phyloP scores from a whole-genome alignment of 2,797 vertebrate genomes.

The Adelosebastes latens region DNA sequence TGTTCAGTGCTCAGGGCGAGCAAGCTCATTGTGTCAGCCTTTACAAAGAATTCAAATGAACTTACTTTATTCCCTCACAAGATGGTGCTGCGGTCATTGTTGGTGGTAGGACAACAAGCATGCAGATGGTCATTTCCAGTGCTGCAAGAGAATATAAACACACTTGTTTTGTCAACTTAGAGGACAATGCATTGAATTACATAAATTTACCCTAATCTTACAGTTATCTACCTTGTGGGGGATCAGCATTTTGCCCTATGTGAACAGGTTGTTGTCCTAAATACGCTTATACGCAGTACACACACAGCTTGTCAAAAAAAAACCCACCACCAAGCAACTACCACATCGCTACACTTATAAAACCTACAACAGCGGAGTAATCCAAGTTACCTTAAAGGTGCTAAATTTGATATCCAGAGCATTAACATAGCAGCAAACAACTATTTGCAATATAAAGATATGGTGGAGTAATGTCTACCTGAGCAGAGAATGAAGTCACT shows the following conservation, averaged over 20 bases:
- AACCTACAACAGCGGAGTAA: not conserved
- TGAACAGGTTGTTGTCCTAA: not conserved
- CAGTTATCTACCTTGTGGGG: not conserved
- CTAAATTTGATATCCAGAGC: no score
- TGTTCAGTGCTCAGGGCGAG: not conserved
- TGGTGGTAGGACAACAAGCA: not conserved
- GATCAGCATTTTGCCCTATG: not conserved
- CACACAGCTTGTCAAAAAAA: no score
- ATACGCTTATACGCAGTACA: not conserved
- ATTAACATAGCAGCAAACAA: no score
- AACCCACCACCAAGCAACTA: not conserved
- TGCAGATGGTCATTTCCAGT: not conserved
- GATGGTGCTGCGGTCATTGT: slow-evolving; percentile 64
- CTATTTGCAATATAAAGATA: no score
- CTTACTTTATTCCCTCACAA: slow-evolving; percentile 51
- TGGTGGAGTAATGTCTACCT: no score
- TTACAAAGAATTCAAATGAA: slow-evolving; percentile 6
- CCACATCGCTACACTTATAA: not conserved
- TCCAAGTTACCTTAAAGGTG: not conserved
- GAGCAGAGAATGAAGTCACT: no score
- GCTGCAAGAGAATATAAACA: not conserved
- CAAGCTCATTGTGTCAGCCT: not conserved
- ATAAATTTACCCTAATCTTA: not conserved
- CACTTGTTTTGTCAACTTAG: not conserved
- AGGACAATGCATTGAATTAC: not conserved